Conservation (phyloP, 2,888 invertebrate genomes). For the Venusia cambrica region DNA sequence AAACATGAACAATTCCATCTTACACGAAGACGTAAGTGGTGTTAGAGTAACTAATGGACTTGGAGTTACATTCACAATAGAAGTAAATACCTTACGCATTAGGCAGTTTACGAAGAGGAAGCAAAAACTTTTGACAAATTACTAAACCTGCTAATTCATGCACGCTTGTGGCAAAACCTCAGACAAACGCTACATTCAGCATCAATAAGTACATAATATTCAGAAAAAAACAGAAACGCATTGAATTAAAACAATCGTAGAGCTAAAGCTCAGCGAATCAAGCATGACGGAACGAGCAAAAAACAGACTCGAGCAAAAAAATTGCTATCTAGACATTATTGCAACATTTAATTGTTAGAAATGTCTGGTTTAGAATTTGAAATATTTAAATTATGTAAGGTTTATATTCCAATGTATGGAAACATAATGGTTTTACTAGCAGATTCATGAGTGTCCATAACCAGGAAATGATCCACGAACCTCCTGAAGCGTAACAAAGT, state of each 20-base stretch:
- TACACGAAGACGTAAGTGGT: constrained; percentile 37
- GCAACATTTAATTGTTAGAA: constrained; percentile 39
- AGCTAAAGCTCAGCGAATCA: constrained; percentile 45
- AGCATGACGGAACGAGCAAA: constrained; percentile 39
- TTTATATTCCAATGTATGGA: constrained; percentile 34
- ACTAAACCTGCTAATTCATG: constrained; percentile 56
- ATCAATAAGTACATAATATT: constrained; percentile 33
- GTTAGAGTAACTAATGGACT: constrained; percentile 59
- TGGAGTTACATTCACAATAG: constrained; percentile 42
- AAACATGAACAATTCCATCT: constrained; percentile 36
- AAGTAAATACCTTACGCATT: constrained; percentile 53
- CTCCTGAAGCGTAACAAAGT: constrained; percentile 63
- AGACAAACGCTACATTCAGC: constrained; percentile 39
- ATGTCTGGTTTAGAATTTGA: constrained; percentile 42
- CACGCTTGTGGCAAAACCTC: constrained; percentile 34
- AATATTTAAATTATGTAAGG: constrained; percentile 48
- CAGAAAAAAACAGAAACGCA: constrained; percentile 39
- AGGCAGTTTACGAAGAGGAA: constrained; percentile 39
- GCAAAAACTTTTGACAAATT: constrained; percentile 70
- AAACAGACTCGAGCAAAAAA: constrained; percentile 41
- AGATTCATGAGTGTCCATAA: constrained; percentile 29
- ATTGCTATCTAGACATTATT: constrained; percentile 42
- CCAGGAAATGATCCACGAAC: constrained; percentile 37
- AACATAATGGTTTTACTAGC: constrained; percentile 23
- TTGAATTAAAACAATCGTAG: constrained; percentile 45